Base-by-base conservation (phyloP, 2,797 vertebrate genomes). In the Sebastes goodei region DNA sequence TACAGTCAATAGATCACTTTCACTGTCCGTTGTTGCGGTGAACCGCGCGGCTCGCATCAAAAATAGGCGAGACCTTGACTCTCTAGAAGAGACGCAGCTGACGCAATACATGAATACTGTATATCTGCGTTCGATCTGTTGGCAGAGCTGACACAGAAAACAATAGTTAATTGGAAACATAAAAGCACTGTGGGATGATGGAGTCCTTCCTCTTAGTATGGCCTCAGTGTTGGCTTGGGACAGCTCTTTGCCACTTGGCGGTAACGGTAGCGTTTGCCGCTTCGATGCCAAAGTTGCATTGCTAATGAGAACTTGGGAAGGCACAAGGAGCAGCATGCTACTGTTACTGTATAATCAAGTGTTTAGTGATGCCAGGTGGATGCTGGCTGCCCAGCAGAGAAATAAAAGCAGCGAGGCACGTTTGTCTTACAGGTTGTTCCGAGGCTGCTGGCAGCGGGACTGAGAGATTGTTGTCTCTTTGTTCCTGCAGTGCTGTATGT, bases 261-360 rank as follows among this genome's bases (percentile, higher is more conserved):
- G 57, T 67, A 33, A 2, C 35, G 65, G 30, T 49, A 42, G 46
- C 35, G n/a, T 74, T 84, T 64, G 74, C 78, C 17, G 10, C 42
- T 71, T 56, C 2, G 2, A 55, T 59, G 71, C 71, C 65, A 6
- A 1, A 23, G 74, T 70, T 66, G 60, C 42, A 60, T 81, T 35
- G 67, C 62, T 74, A 80, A 86, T 32, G 3, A 89, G 86, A 85
- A 79, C 81, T 81, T 78, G 77, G 86, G 69, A 90, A 89, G 59
- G 56, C 56, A 42, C 21, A 49, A 0, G 15, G 14, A 17, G 74
- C 73, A 17, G 81, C 57, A 2, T 38, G 78, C 60, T 72, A 35
- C 70, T 57, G 62, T 72, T 75, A 15, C 60, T 60, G 74, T 86
- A 77, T 89, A 79, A 88, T 86, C 74, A 84, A 64, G 76, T 62